phyloP scores from a whole-genome alignment of 2,888 invertebrate species.

The Trissonchulus sp. region DNA sequence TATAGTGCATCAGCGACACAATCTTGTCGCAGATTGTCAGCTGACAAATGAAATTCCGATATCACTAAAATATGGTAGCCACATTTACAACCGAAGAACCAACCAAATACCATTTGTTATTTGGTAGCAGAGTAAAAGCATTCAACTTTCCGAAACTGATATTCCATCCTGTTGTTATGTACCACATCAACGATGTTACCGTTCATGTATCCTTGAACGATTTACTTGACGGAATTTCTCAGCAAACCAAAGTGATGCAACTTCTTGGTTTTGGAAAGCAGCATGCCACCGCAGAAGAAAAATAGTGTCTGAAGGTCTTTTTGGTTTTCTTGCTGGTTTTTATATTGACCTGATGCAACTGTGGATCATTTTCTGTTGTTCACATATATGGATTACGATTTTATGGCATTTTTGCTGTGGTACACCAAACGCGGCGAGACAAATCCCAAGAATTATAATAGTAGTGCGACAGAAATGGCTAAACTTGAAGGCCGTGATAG shows the following conservation, averaged over 20 bases:
- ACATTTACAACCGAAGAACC: too few relatives aligned
- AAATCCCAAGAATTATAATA: neutral
- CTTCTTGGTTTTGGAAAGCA: neutral
- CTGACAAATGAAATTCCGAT: neutral
- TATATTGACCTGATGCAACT: neutral
- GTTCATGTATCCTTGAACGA: neutral
- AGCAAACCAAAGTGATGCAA: neutral
- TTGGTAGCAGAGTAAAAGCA: too few relatives aligned
- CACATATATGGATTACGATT: neutral
- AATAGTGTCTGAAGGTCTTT: neutral
- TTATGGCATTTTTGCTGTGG: neutral
- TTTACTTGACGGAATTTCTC: neutral
- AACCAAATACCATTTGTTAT: too few relatives aligned
- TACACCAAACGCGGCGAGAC: neutral
- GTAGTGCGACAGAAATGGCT: neutral
- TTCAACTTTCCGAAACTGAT: slow-evolving; percentile 7
- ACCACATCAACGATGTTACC: slow-evolving; percentile 9
- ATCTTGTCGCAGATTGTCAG: neutral
- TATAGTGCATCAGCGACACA: neutral
- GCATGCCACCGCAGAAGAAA: neutral
- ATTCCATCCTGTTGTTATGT: slow-evolving; percentile 11
- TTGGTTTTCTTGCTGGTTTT: neutral
- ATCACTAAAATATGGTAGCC: neutral
- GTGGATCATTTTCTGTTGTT: neutral
- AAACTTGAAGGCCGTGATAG: neutral